Evolutionary conservation across 2,888 invertebrate species (phyloP).

Genomic region (Crioceris asparagi): DNA sequence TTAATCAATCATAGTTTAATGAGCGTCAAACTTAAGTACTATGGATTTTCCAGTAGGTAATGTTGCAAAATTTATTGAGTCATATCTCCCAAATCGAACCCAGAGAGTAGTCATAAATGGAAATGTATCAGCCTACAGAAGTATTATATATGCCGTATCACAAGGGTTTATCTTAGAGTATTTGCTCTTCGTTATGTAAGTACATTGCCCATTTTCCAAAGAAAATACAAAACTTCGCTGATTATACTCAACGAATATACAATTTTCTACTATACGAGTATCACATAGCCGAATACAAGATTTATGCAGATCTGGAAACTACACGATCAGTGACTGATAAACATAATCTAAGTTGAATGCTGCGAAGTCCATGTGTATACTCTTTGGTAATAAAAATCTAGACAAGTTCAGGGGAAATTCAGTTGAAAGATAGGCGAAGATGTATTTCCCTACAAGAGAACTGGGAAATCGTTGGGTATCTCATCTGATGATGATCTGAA

Average conservation of each 20-base stretch:
- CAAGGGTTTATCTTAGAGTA: slow-evolving; percentile 3
- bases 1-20: background rate
- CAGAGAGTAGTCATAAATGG: background rate
- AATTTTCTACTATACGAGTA: background rate
- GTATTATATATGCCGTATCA: background rate
- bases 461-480: no score
- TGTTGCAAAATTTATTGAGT: background rate
- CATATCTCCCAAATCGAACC: background rate
- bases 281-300: background rate
- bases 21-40: background rate
- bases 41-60: background rate
- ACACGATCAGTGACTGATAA: no score
- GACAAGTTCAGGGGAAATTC: no score
- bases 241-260: slow-evolving; percentile 2
- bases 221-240: background rate
- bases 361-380: no score
- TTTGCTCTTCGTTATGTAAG: background rate
- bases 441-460: no score
- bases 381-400: no score
- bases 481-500: no score
- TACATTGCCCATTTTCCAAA: slow-evolving; percentile 2
- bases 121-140: background rate
- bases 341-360: no score
- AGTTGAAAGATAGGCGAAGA: no score
- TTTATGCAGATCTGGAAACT: background rate